Evolutionary conservation across 2,888 invertebrate genomes (phyloP).

Genomic region (Ochropacha duplaris): DNA sequence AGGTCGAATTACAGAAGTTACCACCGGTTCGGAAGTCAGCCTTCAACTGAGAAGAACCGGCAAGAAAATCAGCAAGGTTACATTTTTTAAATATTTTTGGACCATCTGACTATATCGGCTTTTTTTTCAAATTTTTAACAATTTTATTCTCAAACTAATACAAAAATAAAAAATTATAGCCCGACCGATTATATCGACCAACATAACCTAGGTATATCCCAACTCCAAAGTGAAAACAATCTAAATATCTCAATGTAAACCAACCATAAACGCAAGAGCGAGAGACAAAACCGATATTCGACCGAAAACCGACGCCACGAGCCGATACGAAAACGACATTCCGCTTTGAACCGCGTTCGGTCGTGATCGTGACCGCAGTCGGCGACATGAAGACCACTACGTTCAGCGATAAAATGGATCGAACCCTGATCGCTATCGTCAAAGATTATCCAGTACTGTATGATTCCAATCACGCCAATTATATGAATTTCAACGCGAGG

Average conservation of each 20-base stretch:
- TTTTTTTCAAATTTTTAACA: too few species aligned
- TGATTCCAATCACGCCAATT: conserved; percentile 60
- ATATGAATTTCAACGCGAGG: conserved; percentile 71
- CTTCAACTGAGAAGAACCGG: too few species aligned
- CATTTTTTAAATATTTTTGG: too few species aligned
- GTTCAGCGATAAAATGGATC: conserved; percentile 59
- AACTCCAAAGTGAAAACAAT: neutral
- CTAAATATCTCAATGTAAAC: conserved; percentile 5
- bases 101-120: too few species aligned
- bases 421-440: conserved; percentile 60
- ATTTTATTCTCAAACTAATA: too few species aligned
- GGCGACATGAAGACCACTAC: conserved; percentile 35
- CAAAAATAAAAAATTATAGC: too few species aligned
- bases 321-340: conserved; percentile 6
- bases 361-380: neutral
- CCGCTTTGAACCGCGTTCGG: neutral
- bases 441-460: conserved; percentile 62
- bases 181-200: too few species aligned
- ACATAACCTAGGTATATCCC: too few species aligned
- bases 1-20: too few species aligned
- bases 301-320: conserved; percentile 4
- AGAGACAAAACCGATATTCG: conserved; percentile 14
- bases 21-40: too few species aligned
- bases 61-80: too few species aligned
- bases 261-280: conserved; percentile 8